Conservation (phyloP, 2,797 vertebrate genomes). For the Esox lucius region DNA sequence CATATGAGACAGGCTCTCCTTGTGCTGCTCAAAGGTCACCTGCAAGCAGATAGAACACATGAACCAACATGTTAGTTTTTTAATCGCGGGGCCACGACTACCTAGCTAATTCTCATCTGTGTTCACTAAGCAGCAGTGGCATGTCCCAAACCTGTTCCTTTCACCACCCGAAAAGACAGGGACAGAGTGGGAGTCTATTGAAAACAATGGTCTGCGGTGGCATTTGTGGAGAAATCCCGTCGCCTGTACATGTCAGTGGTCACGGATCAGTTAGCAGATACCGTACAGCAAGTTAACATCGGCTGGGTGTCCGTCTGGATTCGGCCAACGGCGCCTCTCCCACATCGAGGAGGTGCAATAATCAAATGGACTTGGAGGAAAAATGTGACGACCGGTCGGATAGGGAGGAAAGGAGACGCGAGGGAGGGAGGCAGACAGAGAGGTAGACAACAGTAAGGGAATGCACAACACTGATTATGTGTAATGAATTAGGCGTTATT, state of each 20-base stretch:
- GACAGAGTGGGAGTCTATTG: constrained; percentile 59
- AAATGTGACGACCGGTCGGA: constrained; percentile 74
- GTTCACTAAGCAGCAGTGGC: neutral
- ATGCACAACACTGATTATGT: constrained; percentile 82
- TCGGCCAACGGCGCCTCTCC: constrained; percentile 73
- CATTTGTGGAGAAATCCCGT: constrained; percentile 65
- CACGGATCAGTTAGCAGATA: constrained; percentile 71
- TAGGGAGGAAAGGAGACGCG: neutral
- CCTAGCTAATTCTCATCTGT: neutral
- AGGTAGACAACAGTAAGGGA: constrained; percentile 49
- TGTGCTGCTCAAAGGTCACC: constrained; percentile 97
- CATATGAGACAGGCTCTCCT: constrained; percentile 85
- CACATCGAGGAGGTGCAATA: constrained; percentile 78
- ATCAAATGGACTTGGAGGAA: constrained; percentile 75
- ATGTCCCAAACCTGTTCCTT: neutral
- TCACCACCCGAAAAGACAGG: constrained; percentile 1
- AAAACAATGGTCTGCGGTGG: constrained; percentile 60
- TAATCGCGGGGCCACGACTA: neutral
- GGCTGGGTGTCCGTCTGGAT: constrained; percentile 57
- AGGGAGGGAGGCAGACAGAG: constrained; percentile 33
- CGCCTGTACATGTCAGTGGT: constrained; percentile 67
- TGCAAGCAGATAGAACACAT: constrained; percentile 53
- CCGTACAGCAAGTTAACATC: constrained; percentile 51
- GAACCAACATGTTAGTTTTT: neutral
- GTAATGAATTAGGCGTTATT: constrained; percentile 98